phyloP scores from a whole-genome alignment of 2,888 invertebrate species.

The Melikaiella ostensackeni region DNA sequence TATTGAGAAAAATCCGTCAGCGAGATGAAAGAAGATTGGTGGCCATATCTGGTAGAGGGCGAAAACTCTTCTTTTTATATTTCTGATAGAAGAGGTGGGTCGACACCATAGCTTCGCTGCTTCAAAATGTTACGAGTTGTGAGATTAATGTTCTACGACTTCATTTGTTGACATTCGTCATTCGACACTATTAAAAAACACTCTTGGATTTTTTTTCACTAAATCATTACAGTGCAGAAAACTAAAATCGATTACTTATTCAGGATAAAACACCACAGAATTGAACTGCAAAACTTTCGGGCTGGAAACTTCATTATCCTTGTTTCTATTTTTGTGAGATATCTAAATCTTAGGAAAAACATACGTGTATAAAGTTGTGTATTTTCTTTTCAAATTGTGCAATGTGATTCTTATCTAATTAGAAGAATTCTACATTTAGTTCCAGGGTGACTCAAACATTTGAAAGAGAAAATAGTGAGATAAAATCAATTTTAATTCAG shows the following conservation, averaged over 20 bases:
- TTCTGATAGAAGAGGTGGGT: constrained; percentile 32
- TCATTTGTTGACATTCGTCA: constrained; percentile 4
- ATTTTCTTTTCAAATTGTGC: neutral
- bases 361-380: neutral
- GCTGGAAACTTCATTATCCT: neutral
- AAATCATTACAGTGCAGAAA: constrained; percentile 4
- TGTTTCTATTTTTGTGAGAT: neutral
- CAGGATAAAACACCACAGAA: neutral
- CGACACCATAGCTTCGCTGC: constrained; percentile 29
- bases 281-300: neutral
- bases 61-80: constrained; percentile 30
- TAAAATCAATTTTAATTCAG: neutral
- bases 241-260: neutral
- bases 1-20: constrained; percentile 30
- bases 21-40: constrained; percentile 26
- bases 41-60: constrained; percentile 19
- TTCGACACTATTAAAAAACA: constrained; percentile 1
- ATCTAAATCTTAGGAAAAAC: neutral
- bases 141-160: constrained; percentile 17
- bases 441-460: neutral
- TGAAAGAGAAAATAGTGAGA: neutral
- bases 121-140: constrained; percentile 25
- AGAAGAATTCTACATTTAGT: neutral
- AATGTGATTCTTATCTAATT: neutral
- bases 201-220: neutral